Evolutionary conservation across 2,888 invertebrate species (phyloP), one percentile per base, ranked within the genome.

Genomic region (Teleogryllus oceanicus): DNA sequence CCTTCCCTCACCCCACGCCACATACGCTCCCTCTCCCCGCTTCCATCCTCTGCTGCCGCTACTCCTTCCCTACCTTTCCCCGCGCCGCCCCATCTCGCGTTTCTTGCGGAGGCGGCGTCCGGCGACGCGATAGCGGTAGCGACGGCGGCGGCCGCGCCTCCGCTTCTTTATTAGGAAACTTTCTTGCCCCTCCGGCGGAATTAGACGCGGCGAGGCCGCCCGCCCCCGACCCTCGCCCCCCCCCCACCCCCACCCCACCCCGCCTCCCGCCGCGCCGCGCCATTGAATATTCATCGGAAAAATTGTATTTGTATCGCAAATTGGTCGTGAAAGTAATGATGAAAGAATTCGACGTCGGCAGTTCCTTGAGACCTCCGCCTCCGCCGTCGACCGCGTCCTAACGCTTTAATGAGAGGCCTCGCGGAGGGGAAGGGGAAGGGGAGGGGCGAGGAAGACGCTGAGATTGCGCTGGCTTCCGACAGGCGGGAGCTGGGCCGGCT

Each of bases 261-360:
- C 62, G 12, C 62, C 62, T 12, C 2, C 18, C 62, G 16, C 62
- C 18, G 16, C 62, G 16, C 62, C 13, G 62, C 13, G 18, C 62
- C 18, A 16, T 62, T 62, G 62, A 62, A 62, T 62, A 62, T 62
- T 62, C 62, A 62, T 62, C 62, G 62, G 62, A 62, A 62, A 62
- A 62, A 62, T 62, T 62, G 62, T 62, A 62, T 62, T 62, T 62
- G 62, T 62, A 62, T 62, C 62, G 62, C 62, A 62, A 62, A 62
- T 62, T 62, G 62, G 62, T 62, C n/a, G 62, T 62, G 62, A 62
- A 62, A 62, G 62, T 62, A 62, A 62, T 62, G 62, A 62, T 62
- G 62, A 62, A 62, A 62, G 62, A 62, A 62, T 62, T 62, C 62
- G 62, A 62, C 62, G 62, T 62, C 62, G 62, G n/a, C 62, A 62